These are phyloP conservation scores for Eutrigla gurnardus DNA, from an alignment of 2,797 vertebrate genomes.

Conservation along the genomic window DNA sequence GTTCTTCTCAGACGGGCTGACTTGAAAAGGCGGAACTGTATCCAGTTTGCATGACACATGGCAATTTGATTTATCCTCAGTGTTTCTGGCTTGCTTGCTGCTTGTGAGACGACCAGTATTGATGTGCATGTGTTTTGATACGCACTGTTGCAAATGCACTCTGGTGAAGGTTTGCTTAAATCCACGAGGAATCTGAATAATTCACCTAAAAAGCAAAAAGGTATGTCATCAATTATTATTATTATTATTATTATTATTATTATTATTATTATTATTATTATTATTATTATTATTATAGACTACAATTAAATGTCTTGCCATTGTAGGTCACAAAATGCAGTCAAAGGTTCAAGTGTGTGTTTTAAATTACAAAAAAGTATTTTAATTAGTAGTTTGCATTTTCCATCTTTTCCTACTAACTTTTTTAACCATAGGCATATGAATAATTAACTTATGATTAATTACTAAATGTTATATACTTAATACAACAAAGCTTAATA, in stretches of 20 bases:
- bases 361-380: background rate
- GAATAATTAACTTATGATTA: background rate
- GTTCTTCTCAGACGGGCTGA: constrained; percentile 72
- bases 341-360: background rate
- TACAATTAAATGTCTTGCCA: constrained; percentile 1
- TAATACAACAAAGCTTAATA: background rate
- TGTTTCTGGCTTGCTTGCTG: constrained; percentile 36
- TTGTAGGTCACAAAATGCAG: background rate
- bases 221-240: background rate
- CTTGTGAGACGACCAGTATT: constrained; percentile 53
- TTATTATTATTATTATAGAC: constrained; percentile 2
- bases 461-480: background rate
- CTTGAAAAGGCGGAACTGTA: constrained; percentile 65
- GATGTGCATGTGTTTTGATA: constrained; percentile 42
- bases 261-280: background rate
- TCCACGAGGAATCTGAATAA: constrained; percentile 14
- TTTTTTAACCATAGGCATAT: constrained; percentile 3
- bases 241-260: background rate
- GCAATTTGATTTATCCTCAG: constrained; percentile 70
- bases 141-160: constrained; percentile 15
- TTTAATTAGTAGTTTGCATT: background rate
- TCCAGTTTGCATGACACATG: constrained; percentile 68
- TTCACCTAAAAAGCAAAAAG: constrained; percentile 10
- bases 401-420: background rate
- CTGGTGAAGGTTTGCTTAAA: constrained; percentile 8